These are phyloP conservation scores for Tragelaphus scriptus DNA, from an alignment of 2,113 vertebrate genomes.

Conservation along the genomic window DNA sequence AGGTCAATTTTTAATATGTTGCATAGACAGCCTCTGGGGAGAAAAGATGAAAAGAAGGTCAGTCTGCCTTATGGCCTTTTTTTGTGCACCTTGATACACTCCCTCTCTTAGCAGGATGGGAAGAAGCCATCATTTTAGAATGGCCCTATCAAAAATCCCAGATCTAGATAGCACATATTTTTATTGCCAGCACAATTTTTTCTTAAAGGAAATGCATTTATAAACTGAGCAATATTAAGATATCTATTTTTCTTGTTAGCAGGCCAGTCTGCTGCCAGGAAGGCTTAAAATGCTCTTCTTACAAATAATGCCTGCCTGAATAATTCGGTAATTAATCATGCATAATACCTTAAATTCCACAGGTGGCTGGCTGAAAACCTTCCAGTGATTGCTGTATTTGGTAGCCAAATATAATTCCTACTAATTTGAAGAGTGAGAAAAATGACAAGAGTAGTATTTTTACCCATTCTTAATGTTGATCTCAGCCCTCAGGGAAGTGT, in stretches of 20 bases:
- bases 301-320: not conserved
- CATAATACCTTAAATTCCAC: not conserved
- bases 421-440: not conserved
- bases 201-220: not conserved
- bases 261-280: not conserved
- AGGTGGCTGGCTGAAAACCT: not conserved
- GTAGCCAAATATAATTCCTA: not conserved
- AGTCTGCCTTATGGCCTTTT: not conserved
- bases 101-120: not conserved
- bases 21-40: not conserved
- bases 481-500: not conserved
- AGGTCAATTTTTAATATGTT: not conserved
- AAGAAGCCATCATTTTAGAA: not conserved
- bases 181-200: not conserved
- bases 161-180: not conserved
- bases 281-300: not conserved
- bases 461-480: not conserved
- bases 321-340: not conserved
- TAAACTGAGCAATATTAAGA: not conserved
- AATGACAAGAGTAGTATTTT: not conserved
- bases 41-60: not conserved
- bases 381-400: not conserved
- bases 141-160: rapidly evolving
- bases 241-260: not conserved
- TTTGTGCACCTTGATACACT: too few species aligned